These are phyloP conservation scores for Hassar affinis DNA, from an alignment of 2,113 vertebrate genomes.

Conservation along the genomic window DNA sequence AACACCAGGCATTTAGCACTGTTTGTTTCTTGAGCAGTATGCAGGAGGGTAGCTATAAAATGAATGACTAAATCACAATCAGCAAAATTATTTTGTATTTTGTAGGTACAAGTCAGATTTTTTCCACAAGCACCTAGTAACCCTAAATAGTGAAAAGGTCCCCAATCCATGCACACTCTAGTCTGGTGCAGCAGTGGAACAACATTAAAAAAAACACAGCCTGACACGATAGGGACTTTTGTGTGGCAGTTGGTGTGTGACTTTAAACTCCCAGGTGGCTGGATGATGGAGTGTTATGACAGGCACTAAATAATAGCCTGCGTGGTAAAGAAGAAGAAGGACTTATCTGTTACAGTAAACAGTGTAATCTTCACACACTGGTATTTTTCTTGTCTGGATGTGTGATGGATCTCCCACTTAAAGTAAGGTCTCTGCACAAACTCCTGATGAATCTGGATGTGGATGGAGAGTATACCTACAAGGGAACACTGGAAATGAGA, in stretches of 20 bases:
- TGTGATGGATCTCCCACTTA: constrained; percentile 38
- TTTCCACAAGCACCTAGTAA: background rate
- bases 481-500: background rate
- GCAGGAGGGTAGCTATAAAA: background rate
- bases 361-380: constrained; percentile 42
- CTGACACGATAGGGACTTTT: background rate
- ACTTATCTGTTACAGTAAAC: constrained; percentile 46
- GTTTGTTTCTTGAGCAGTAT: background rate
- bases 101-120: background rate
- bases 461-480: background rate
- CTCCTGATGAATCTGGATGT: background rate
- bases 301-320: constrained; percentile 43
- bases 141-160: background rate
- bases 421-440: background rate
- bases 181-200: constrained; percentile 1
- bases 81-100: background rate
- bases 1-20: background rate
- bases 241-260: constrained; percentile 26
- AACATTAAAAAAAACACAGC: constrained; percentile 8
- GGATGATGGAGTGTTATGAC: constrained; percentile 46
- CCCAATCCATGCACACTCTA: background rate
- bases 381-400: constrained; percentile 9
- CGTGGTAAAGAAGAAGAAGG: constrained; percentile 32
- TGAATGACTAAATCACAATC: background rate
- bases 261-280: constrained; percentile 23